Evolutionary conservation across 2,888 invertebrate genomes (phyloP), one percentile per base, ranked within the genome.

Genomic region (Athalia rosae): DNA sequence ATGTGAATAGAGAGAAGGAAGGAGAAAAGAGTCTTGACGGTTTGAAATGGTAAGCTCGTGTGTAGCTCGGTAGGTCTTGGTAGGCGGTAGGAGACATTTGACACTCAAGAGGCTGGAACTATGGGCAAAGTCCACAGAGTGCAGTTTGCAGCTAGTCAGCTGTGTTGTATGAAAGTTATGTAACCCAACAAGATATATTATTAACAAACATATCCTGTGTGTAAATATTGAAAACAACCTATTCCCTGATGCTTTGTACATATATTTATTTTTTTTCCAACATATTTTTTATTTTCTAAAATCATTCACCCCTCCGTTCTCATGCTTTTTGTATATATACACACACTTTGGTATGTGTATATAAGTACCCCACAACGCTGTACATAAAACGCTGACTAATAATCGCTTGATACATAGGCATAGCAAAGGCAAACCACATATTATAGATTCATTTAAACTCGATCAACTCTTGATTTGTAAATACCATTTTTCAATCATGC

Each of bases 31-130:
- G 87, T 86, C 87, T 86, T 89, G 85, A 88, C 85, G 87, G 89
- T 89, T 89, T 89, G 89, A 89, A 89, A 89, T 89, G 89, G 89
- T 89, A 89, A 89, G 89, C 89, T 89, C 89, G 89, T 89, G 87
- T 86, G 89, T 89, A 89, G 89, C 88, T 71, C 86, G 88, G 88
- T 89, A 89, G 89, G 88, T 87, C 85, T 87, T 88, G 88, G 85
- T 89, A 89, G 89, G 88, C 83, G 88, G 84, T 89, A 89, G 88
- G 89, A 89, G 78, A 89, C 87, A 89, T 88, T 88, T 89, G 89
- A 89, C 89, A 89, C 89, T 89, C 88, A 82, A 73, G 88, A 88
- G 88, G 88, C 84, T 83, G 78, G 43, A 64, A 62, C 56, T 61
- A 56, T 8, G 58, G 41, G 48, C 50, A 63, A 79, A 85, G 87